These are phyloP conservation scores for Macrosiphum euphorbiae DNA, from an alignment of 2,888 invertebrate species.

Conservation along the genomic window DNA sequence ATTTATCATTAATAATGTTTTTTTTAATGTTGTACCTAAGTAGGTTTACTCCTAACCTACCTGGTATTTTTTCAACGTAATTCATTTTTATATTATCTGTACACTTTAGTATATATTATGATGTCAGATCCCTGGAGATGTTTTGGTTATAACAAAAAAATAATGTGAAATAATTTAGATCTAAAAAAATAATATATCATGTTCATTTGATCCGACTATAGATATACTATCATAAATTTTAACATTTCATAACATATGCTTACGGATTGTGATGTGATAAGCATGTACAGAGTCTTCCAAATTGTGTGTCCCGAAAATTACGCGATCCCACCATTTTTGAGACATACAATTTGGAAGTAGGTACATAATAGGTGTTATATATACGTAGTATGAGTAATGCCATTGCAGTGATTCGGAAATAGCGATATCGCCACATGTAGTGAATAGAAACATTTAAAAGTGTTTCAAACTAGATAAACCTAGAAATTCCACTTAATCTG, in stretches of 20 bases:
- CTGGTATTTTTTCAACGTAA: not conserved
- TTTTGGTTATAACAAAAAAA: not conserved
- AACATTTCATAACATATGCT: not conserved
- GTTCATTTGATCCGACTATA: not conserved
- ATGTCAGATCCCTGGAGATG: not conserved
- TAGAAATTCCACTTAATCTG: not conserved
- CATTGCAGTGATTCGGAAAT: not conserved
- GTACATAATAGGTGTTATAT: not conserved
- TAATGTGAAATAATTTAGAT: not conserved
- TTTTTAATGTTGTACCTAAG: not conserved
- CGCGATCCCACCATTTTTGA: not conserved
- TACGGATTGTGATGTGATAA: not conserved
- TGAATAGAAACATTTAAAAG: not conserved
- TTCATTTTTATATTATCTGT: not conserved
- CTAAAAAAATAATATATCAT: not conserved
- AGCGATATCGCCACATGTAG: not conserved
- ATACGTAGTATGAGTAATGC: not conserved
- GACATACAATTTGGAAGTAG: not conserved
- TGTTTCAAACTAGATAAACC: not conserved
- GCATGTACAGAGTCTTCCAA: not conserved
- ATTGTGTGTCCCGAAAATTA: not conserved
- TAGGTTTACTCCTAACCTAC: not conserved
- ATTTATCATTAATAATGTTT: not conserved
- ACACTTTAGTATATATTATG: not conserved
- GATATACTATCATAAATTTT: not conserved